Conservation (phyloP, 1,140 invertebrate species). For the Episyrphus balteatus region DNA sequence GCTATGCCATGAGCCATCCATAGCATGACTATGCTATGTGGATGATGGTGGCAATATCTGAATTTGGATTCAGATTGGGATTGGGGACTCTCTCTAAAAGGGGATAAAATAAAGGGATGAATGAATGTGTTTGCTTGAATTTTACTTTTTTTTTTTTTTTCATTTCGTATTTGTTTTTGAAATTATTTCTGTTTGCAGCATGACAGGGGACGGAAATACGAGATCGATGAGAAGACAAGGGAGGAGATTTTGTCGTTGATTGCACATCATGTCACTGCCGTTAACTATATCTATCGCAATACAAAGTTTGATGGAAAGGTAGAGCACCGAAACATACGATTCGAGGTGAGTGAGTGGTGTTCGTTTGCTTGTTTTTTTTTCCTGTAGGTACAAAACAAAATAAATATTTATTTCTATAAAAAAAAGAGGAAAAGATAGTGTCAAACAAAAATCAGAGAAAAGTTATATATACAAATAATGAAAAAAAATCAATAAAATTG, state of each 20-base stretch:
- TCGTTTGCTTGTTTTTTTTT: not conserved
- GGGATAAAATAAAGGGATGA: not conserved
- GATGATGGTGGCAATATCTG: not conserved
- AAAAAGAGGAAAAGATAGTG: too few species aligned
- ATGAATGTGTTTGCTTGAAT: slow-evolving; percentile 3
- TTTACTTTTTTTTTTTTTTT: slow-evolving; percentile 6
- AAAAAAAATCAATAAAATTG: not conserved
- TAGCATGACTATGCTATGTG: not conserved
- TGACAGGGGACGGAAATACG: slow-evolving; percentile 47
- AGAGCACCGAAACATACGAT: slow-evolving; percentile 88
- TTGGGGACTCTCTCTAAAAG: too few species aligned
- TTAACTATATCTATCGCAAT: slow-evolving; percentile 94
- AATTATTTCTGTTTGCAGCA: slow-evolving; percentile 40
- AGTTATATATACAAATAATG: not conserved
- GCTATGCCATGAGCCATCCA: not conserved
- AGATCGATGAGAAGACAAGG: slow-evolving; percentile 71
- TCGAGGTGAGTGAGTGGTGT: slow-evolving; percentile 67
- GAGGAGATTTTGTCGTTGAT: slow-evolving; percentile 97
- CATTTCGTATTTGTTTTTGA: slow-evolving; percentile 4
- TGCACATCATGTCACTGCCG: slow-evolving; percentile 94
- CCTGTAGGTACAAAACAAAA: too few species aligned
- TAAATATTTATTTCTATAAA: too few species aligned
- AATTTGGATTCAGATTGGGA: too few species aligned
- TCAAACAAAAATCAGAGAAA: too few species aligned
- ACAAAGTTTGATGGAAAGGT: slow-evolving; percentile 83